phyloP scores from a whole-genome alignment of 2,797 vertebrate genomes.

The Enteromius fasciolatus region DNA sequence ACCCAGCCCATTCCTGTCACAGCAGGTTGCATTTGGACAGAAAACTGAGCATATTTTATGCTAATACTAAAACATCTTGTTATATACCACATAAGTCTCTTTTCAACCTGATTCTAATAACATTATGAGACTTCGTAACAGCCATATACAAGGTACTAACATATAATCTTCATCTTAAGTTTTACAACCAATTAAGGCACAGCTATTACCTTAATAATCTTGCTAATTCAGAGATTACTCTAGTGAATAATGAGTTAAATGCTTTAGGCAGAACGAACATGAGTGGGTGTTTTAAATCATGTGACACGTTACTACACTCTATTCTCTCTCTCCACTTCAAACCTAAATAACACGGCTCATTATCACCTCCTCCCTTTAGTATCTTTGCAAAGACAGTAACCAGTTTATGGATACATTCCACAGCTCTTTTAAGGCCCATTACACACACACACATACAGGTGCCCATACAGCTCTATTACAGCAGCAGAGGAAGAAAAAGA shows the following conservation, averaged over 20 bases:
- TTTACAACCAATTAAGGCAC: slow-evolving; percentile 30
- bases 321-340: slow-evolving; percentile 5
- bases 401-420: slow-evolving; percentile 33
- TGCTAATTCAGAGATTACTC: slow-evolving; percentile 25
- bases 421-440: slow-evolving; percentile 17
- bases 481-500: slow-evolving; percentile 3
- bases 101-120: neutral
- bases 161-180: slow-evolving; percentile 10
- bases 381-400: slow-evolving; percentile 34
- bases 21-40: neutral
- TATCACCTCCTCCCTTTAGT: slow-evolving; percentile 21
- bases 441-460: slow-evolving; percentile 8
- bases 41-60: neutral
- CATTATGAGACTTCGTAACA: neutral
- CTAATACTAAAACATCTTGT: neutral
- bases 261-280: slow-evolving; percentile 13
- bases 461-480: slow-evolving; percentile 21
- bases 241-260: slow-evolving; percentile 39
- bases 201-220: slow-evolving; percentile 25
- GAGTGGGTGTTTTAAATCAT: slow-evolving; percentile 31
- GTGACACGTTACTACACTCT: neutral
- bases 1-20: neutral
- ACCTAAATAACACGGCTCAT: slow-evolving; percentile 17
- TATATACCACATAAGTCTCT: neutral
- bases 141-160: neutral